Evolutionary conservation across 2,797 vertebrate genomes (phyloP), one percentile per base, ranked within the genome.

Genomic region (Lindbergichthys nudifrons): DNA sequence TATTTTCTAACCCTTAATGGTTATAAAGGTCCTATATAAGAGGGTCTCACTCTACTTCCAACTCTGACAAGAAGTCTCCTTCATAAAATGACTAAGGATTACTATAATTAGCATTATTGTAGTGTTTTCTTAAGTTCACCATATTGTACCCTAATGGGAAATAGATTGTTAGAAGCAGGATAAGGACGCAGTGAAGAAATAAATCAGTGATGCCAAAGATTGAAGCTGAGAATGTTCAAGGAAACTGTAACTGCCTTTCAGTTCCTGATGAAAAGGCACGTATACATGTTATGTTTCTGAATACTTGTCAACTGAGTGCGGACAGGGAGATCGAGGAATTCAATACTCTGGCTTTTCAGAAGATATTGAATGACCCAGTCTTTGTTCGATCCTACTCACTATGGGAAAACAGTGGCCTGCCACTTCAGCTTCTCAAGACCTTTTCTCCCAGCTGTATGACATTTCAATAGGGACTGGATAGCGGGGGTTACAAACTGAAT

Each of bases 351-450:
- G 32, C 80, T 75, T 82, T 87, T 82, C 68, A 85, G 70, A 53
- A 48, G 30, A 80, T 89, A 84, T 72, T 77, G 70, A 88, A 87
- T 75, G 82, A 86, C 66, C 54, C 7, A 4, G 62, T 76, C 77
- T 75, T 84, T 80, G 83, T 84, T 75, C 62, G 53, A 77, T 86
- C 74, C 50, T 32, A 75, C 52, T 54, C 76, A 77, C 78, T 36
- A 5, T 53, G 83, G 79, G 81, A 88, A 81, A 53, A 66, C 59
- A 47, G 43, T 39, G 41, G 63, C 11, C 69, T 58, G 73, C 70
- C 56, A 74, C 74, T 82, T 62, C 9, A 72, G 80, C 69, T 61
- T 75, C 80, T 81, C 58, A 64, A 81, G 69, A 79, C 77, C 45
- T 32, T 63, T 71, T 80, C 73, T 70, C 41, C 41, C 50, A 75